Base-by-base conservation (phyloP, 2,113 vertebrate genomes). In the Epinephelus moara region DNA sequence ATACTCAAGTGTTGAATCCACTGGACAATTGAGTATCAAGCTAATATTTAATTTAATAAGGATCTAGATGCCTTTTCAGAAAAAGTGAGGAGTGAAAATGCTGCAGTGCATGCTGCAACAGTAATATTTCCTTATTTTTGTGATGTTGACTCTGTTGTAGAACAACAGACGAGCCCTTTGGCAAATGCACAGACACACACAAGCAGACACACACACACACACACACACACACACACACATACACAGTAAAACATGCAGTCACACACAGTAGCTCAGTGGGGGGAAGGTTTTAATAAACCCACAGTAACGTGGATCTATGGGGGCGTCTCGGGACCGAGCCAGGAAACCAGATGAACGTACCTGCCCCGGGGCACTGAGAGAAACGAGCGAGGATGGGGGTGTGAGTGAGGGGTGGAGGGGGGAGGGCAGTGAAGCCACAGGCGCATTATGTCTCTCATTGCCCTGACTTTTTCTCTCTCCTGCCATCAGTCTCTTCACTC, bases 261-360 rank as follows among this genome's bases (percentile, higher is more conserved):
- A 76, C 71, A 88, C 83, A 90, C 83, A 88, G 92, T 86, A 89
- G 91, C 92, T 78, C 71, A 74, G 80, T 82, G 62, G 85, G 91
- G 91, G 84, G 92, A 89, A 89, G 91, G 89, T 84, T 92, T 93
- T 94, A 94, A 94, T 94, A 94, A 93, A 93, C 82, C 92, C 86
- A 92, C 91, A 91, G 86, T 84, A 93, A 88, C 70, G 75, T 89
- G 87, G 89, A 89, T 94, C 84, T 92, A 89, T 68, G 88, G 92
- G 85, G 93, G 89, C 82, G 90, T 92, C 93, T 91, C 85, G 75
- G 90, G 88, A 89, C 90, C 42, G 64, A 88, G 89, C 91, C 91
- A 93, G 89, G 85, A 92, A 94, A 91, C 88, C 92, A 93, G 85
- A 94, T 91, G 91, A 93, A 88, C 76, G 84, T 90, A 94, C 88